These are phyloP conservation scores for Tapirus indicus DNA, from an alignment of 2,797 vertebrate genomes.

Conservation along the genomic window DNA sequence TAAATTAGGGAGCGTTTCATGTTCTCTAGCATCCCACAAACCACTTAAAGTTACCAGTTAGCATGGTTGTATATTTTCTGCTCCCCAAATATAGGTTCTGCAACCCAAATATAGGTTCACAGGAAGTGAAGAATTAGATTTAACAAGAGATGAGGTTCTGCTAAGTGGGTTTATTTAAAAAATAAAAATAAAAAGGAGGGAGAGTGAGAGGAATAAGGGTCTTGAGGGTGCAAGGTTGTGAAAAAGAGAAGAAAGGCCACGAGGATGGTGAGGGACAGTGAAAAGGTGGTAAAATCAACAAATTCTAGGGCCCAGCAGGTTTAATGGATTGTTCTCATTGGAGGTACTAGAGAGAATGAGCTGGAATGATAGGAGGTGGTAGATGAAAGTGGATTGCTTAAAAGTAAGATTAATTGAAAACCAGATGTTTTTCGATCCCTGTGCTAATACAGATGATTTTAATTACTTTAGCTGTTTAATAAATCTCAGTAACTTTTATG, in stretches of 20 bases:
- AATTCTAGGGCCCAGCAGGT: neutral
- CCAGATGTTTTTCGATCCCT: neutral
- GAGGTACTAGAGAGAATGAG: neutral
- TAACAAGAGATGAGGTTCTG: neutral
- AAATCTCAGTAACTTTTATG: neutral
- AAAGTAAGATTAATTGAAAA: neutral
- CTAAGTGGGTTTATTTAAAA: neutral
- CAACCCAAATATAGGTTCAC: neutral
- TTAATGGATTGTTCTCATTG: neutral
- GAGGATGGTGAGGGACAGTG: neutral
- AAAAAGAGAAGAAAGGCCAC: neutral
- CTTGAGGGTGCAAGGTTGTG: neutral
- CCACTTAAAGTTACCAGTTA: neutral
- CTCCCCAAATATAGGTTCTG: neutral
- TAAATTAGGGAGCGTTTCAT: neutral
- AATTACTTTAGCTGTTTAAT: neutral
- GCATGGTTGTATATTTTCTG: neutral
- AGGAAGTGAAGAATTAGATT: neutral
- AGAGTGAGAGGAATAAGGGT: neutral
- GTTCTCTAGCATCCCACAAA: neutral
- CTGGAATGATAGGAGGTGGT: neutral
- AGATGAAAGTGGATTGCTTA: neutral
- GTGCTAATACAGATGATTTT: neutral
- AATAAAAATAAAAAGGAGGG: too few species aligned
- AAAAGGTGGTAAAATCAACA: neutral